Base-by-base conservation (phyloP, 2,113 vertebrate species). In the Calonectris borealis region DNA sequence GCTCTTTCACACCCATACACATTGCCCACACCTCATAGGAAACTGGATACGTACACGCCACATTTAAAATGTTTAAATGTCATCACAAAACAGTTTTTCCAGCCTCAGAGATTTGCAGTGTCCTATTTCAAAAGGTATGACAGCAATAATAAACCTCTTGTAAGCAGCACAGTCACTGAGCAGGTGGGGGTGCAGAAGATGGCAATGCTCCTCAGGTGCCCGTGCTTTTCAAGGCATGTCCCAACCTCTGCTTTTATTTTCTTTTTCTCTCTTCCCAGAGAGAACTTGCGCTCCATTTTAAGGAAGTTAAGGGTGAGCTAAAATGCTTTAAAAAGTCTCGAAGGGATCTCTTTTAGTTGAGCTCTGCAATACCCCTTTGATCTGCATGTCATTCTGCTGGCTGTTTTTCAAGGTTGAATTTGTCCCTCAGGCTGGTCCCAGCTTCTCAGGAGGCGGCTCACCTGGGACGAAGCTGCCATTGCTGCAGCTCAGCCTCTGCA, bases 281-380 rank as follows among this genome's bases (percentile, higher is more conserved):
- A 52, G 17, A 92, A 34, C 17, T 25, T 84, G 42, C 51, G 42
- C 34, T 83, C 54, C 65, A 27, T 86, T 93, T 94, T 54, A 79
- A 88, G 58, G 71, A 88, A 83, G 49, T 65, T 58, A 78, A 88
- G 58, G 49, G 58, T 60, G 66, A 85, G 40, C 10, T 51, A 91
- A 95, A 96, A 90, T 9, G 40, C 75, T 83, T 94, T 87, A 38
- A 78, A 46, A 83, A 66, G 27, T 58, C 91, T 85, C 71, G 16
- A 48, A 85, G 89, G 78, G 18, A 38, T 76, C 32, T 62, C 49
- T 91, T 61, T 52, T 34, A 79, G 73, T 1, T 42, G 76, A 70
- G 82, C 54, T 89, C 61, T 72, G 52, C 58, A 78, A 12, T 52
- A 61, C 5, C 38, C 22, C 86, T 95, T 79, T 93, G 84, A 85